Percentiles rank a stretch among this genome's conserved stretches.
These are phyloP conservation scores for Podarcis raffonei DNA, from an alignment of 2,113 vertebrate species.

Conservation along the genomic window DNA sequence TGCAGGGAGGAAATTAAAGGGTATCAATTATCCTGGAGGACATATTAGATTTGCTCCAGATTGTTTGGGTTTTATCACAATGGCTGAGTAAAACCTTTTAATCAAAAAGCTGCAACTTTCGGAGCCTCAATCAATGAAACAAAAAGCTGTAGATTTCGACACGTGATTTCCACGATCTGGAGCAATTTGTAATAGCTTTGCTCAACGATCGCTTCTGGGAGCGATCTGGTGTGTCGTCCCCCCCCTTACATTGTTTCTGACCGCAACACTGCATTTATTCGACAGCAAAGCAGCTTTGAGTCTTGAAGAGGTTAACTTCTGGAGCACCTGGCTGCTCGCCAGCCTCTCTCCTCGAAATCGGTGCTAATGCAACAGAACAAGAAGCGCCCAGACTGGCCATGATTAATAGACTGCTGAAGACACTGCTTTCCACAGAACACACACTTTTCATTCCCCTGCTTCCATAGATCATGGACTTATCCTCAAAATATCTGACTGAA, in stretches of 20 bases:
- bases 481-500: constrained; percentile 88
- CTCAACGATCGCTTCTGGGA: constrained; percentile 70
- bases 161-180: constrained; percentile 71
- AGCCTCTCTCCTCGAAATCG: constrained; percentile 69
- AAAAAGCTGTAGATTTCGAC: constrained; percentile 57
- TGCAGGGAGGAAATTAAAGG: constrained; percentile 39
- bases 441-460: constrained; percentile 77
- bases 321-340: constrained; percentile 79
- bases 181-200: constrained; percentile 78
- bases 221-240: constrained; percentile 50
- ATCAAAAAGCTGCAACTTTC: constrained; percentile 67
- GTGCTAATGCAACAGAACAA: constrained; percentile 72
- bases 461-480: constrained; percentile 83
- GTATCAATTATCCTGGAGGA: constrained; percentile 62
- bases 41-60: constrained; percentile 63
- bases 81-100: constrained; percentile 59
- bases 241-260: constrained; percentile 76
- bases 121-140: constrained; percentile 64
- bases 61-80: constrained; percentile 53
- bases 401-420: constrained; percentile 86
- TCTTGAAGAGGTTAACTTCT: constrained; percentile 86
- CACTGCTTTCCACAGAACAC: constrained; percentile 76
- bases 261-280: constrained; percentile 82
- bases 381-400: constrained; percentile 71
- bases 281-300: constrained; percentile 77